These are phyloP conservation scores for Drosophila robusta DNA, from an alignment of 2,888 invertebrate genomes.

Conservation along the genomic window DNA sequence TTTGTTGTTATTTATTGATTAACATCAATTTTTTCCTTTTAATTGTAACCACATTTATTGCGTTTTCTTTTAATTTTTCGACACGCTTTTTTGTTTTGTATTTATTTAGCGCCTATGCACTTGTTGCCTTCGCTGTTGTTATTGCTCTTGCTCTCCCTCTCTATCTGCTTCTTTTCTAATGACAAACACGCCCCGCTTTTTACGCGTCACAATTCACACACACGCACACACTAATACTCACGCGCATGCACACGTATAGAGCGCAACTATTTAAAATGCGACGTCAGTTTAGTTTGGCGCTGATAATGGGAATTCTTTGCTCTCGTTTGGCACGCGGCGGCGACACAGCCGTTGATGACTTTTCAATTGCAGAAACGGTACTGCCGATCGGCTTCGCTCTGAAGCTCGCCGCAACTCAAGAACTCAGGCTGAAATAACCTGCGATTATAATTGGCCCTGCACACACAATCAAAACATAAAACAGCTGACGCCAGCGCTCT, in stretches of 20 bases:
- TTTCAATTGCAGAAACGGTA: constrained; percentile 75
- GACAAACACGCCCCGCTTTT: constrained; percentile 70
- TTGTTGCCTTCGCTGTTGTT: constrained; percentile 36
- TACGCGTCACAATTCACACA: constrained; percentile 56
- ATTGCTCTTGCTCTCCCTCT: constrained; percentile 9
- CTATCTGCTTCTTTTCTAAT: constrained; percentile 23
- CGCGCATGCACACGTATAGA: constrained; percentile 2
- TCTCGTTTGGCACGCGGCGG: constrained; percentile 23
- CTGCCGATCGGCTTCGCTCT: constrained; percentile 49
- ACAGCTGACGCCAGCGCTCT: constrained; percentile 63
- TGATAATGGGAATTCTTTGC: constrained; percentile 36
- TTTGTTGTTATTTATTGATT: constrained; percentile 49
- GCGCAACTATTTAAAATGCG: constrained; percentile 31
- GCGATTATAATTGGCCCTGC: constrained; percentile 38
- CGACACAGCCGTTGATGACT: constrained; percentile 55
- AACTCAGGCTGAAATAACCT: constrained; percentile 60
- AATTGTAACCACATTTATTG: constrained; percentile 9
- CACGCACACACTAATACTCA: constrained; percentile 1
- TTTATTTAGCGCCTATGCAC: constrained; percentile 1
- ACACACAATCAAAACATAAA: constrained; percentile 72
- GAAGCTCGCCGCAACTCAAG: constrained; percentile 38
- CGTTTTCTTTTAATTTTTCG: constrained; percentile 23
- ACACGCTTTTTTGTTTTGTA: not conserved
- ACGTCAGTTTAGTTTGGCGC: constrained; percentile 51
- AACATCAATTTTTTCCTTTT: constrained; percentile 25